phyloP scores from a whole-genome alignment of 2,888 invertebrate genomes.

The Zygothrica quintamaculata region DNA sequence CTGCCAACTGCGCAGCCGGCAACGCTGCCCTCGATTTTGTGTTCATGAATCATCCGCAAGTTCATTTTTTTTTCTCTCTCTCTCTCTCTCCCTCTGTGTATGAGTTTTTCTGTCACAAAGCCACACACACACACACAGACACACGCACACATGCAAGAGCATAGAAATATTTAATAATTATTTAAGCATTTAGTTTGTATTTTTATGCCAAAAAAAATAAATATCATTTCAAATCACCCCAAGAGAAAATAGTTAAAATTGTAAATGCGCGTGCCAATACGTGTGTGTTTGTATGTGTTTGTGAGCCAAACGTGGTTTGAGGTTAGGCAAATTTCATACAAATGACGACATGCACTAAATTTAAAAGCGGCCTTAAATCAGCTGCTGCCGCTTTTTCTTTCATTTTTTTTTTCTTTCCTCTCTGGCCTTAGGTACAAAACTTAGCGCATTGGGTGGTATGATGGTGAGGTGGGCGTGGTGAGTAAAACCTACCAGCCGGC shows the following conservation, averaged over 20 bases:
- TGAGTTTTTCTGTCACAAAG: too few species aligned
- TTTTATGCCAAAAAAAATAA: slow-evolving; percentile 54
- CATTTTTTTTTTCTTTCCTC: too few species aligned
- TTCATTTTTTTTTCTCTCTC: background rate
- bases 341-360: slow-evolving; percentile 57
- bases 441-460: background rate
- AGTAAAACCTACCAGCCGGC: slow-evolving; percentile 24
- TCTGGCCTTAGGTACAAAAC: too few species aligned
- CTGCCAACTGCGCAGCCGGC: slow-evolving; percentile 42
- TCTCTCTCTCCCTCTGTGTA: too few species aligned
- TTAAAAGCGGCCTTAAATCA: slow-evolving; percentile 47
- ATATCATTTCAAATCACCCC: slow-evolving; percentile 36
- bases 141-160: slow-evolving; percentile 3
- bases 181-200: slow-evolving; percentile 31
- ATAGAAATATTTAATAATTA: slow-evolving; percentile 21
- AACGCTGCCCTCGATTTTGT: slow-evolving; percentile 44
- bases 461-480: background rate
- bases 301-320: slow-evolving; percentile 55
- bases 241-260: slow-evolving; percentile 44
- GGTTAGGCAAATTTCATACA: slow-evolving; percentile 48
- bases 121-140: too few species aligned
- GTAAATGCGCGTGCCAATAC: slow-evolving; percentile 9
- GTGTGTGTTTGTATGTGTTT: slow-evolving; percentile 20
- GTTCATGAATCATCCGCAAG: slow-evolving; percentile 54
- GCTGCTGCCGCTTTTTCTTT: too few species aligned